These are phyloP conservation scores for Eumerus sabulonum DNA, from an alignment of 2,888 invertebrate genomes.

Conservation along the genomic window DNA sequence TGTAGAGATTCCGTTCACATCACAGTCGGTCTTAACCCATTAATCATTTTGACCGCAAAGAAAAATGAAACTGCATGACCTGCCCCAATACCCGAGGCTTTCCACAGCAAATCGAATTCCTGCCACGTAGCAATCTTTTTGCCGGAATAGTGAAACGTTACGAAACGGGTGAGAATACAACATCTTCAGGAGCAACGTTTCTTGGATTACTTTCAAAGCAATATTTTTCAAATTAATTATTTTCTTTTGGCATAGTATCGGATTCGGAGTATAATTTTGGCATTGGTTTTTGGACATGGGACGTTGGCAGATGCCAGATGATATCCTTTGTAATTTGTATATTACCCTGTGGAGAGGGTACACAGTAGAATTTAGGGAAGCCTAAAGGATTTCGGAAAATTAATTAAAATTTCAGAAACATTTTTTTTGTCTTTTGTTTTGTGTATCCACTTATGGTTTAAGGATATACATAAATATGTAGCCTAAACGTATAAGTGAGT, in stretches of 20 bases:
- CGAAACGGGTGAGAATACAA: background rate
- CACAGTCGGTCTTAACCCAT: slow-evolving; percentile 48
- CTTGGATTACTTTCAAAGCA: slow-evolving; percentile 39
- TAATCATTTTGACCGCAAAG: slow-evolving; percentile 49
- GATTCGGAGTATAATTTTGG: slow-evolving; percentile 23
- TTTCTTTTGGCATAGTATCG: slow-evolving; percentile 32
- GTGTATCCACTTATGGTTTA: too few relatives aligned
- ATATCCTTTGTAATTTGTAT: slow-evolving; percentile 37
- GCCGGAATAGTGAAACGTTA: background rate
- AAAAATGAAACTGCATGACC: slow-evolving; percentile 37
- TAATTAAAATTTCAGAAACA: slow-evolving; percentile 17
- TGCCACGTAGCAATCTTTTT: slow-evolving; percentile 21
- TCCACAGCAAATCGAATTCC: slow-evolving; percentile 16
- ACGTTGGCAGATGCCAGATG: slow-evolving; percentile 15
- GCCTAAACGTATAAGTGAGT: too few relatives aligned
- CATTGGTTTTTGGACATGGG: slow-evolving; percentile 17
- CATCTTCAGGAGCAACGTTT: slow-evolving; percentile 25
- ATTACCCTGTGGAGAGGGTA: background rate
- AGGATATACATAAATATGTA: too few relatives aligned
- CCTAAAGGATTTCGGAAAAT: slow-evolving; percentile 25
- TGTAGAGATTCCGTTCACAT: slow-evolving; percentile 44
- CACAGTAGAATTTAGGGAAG: slow-evolving; percentile 7
- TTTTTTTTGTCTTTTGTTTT: slow-evolving; percentile 3
- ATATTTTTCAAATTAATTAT: slow-evolving; percentile 47
- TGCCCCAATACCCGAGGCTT: slow-evolving; percentile 13